These are phyloP conservation scores for Augochlorella aurata DNA, from an alignment of 2,888 invertebrate species.

Conservation along the genomic window DNA sequence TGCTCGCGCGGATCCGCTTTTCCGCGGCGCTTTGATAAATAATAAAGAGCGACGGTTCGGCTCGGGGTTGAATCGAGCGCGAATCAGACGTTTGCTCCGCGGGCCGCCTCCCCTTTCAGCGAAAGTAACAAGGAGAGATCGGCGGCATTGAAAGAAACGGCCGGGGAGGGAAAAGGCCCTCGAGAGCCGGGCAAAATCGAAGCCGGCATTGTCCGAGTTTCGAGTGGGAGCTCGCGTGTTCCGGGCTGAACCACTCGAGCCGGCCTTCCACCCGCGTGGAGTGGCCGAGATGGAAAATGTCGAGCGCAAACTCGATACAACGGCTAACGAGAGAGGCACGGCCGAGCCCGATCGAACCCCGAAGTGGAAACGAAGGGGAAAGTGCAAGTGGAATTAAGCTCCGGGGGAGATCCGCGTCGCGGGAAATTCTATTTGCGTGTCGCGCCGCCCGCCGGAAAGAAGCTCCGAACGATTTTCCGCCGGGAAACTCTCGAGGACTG, in stretches of 20 bases:
- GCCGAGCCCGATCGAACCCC: slow-evolving; percentile 8
- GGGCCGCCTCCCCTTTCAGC: slow-evolving; percentile 20
- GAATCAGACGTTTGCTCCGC: slow-evolving; percentile 28
- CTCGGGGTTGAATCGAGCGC: slow-evolving; percentile 7
- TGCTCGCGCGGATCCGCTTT: slow-evolving; percentile 26
- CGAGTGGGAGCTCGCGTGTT: slow-evolving; percentile 54
- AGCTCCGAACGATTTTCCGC: slow-evolving; percentile 10
- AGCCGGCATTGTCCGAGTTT: slow-evolving; percentile 59
- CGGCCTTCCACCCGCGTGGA: slow-evolving; percentile 14
- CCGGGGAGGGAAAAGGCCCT: slow-evolving; percentile 4
- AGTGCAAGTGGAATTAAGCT: slow-evolving; percentile 54
- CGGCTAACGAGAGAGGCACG: slow-evolving; percentile 52
- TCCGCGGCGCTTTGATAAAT: slow-evolving; percentile 47
- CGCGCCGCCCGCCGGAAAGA: neutral
- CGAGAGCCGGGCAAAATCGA: slow-evolving; percentile 60
- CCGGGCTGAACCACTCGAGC: slow-evolving; percentile 44
- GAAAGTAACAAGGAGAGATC: slow-evolving; percentile 50
- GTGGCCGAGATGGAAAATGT: slow-evolving; percentile 44
- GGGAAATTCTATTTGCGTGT: slow-evolving; percentile 37
- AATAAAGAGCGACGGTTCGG: slow-evolving; percentile 41
- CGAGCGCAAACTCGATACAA: slow-evolving; percentile 60
- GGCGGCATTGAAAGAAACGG: slow-evolving; percentile 32
- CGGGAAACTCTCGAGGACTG: neutral
- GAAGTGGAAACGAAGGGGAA: slow-evolving; percentile 44
- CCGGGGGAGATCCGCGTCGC: slow-evolving; percentile 2